A percentile compares a stretch with the other conserved stretches of the same genome.
Conservation (phyloP, 2,113 vertebrate species). For the Mixornis gularis region DNA sequence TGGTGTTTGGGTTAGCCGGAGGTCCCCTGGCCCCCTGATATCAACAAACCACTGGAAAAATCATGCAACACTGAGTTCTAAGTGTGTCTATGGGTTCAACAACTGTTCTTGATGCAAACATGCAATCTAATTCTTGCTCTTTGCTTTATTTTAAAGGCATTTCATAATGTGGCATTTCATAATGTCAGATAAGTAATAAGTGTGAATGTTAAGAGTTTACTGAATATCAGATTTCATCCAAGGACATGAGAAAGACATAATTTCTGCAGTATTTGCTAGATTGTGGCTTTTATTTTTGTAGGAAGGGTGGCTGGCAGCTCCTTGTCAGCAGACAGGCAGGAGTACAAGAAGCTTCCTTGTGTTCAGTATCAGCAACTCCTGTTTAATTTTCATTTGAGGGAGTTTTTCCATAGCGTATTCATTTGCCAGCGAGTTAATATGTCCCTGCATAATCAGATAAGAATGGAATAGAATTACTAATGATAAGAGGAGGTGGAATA, state of each 20-base stretch:
- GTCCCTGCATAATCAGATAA: constrained; percentile 58
- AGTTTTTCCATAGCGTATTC: not conserved
- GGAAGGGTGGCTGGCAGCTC: not conserved
- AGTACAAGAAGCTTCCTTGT: constrained; percentile 46
- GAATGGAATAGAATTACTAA: constrained; percentile 57
- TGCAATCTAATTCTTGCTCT: not conserved
- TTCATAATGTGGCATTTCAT: constrained; percentile 40
- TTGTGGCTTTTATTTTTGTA: not conserved
- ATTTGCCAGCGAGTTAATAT: constrained; percentile 57
- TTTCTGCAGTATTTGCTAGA: not conserved
- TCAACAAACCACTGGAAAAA: not conserved
- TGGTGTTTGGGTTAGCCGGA: no score
- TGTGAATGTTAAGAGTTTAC: constrained; percentile 26
- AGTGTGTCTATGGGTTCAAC: not conserved
- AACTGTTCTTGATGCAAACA: not conserved
- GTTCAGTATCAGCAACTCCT: constrained; percentile 22
- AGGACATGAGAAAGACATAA: not conserved
- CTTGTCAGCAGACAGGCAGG: not conserved
- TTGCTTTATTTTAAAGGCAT: constrained; percentile 42
- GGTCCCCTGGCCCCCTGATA: no score
- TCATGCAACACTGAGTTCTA: not conserved
- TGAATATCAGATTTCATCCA: not conserved
- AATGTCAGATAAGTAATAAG: constrained; percentile 12
- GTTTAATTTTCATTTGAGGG: constrained; percentile 46
- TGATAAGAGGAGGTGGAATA: constrained; percentile 31